phyloP scores from a whole-genome alignment of 2,113 vertebrate genomes.

The Toxotes chatareus region DNA sequence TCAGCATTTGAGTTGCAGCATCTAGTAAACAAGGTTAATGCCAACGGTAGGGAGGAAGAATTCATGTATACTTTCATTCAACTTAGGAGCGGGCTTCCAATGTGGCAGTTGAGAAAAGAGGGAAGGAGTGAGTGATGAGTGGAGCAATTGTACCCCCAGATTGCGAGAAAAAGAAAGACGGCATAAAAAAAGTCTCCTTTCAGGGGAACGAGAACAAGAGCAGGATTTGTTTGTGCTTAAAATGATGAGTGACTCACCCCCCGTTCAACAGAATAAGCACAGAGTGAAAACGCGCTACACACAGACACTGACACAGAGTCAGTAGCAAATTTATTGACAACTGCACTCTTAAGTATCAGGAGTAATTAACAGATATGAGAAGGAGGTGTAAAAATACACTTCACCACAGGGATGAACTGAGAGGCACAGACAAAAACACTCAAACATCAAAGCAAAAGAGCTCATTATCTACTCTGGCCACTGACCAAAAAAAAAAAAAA shows the following conservation, averaged over 20 bases:
- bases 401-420: conserved; percentile 24
- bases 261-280: not conserved
- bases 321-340: not conserved
- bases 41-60: not conserved
- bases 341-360: conserved; percentile 3
- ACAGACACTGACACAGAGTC: not conserved
- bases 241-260: conserved; percentile 27
- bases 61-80: conserved; percentile 11
- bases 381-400: conserved; percentile 49
- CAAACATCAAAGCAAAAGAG: conserved; percentile 61
- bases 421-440: conserved; percentile 1
- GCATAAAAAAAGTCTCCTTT: conserved; percentile 33
- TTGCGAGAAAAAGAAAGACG: not conserved
- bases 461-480: conserved; percentile 58
- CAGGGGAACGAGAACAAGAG: conserved; percentile 19
- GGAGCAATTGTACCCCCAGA: conserved; percentile 14
- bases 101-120: conserved; percentile 39
- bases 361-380: conserved; percentile 46
- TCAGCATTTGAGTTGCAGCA: not conserved
- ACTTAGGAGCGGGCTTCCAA: conserved; percentile 1
- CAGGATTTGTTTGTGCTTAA: conserved; percentile 44
- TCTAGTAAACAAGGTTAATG: conserved; percentile 10
- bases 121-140: conserved; percentile 35
- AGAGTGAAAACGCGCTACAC: conserved; percentile 14
- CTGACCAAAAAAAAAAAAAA: conserved; percentile 27